Percentiles rank a stretch among this genome's conserved stretches.
phyloP scores from a whole-genome alignment of 2,888 invertebrate species.

The Psococerastis gibbosa region DNA sequence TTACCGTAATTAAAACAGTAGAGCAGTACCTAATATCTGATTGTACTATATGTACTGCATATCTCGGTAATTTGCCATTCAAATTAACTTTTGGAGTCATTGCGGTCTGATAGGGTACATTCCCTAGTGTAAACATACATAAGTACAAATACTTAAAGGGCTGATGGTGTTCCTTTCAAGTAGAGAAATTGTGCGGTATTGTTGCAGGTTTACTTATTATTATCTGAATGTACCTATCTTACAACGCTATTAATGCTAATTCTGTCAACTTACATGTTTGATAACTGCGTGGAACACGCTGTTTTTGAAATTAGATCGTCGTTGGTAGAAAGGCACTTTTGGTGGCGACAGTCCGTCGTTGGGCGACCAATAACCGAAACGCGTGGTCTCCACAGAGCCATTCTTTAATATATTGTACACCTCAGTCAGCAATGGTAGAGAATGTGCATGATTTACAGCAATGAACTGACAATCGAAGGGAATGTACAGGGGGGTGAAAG shows the following conservation, averaged over 20 bases:
- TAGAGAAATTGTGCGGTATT: too few relatives aligned
- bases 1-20: too few relatives aligned
- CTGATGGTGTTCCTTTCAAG: too few relatives aligned
- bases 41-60: too few relatives aligned
- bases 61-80: too few relatives aligned
- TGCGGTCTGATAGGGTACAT: too few relatives aligned
- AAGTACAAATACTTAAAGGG: too few relatives aligned
- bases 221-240: too few relatives aligned
- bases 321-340: background rate
- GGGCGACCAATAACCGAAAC: constrained; percentile 1
- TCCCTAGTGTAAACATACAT: background rate
- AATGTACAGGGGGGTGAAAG: background rate
- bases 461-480: constrained; percentile 6
- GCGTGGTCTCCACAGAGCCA: background rate
- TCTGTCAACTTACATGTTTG: background rate
- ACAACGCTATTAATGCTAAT: background rate
- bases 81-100: too few relatives aligned
- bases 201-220: background rate
- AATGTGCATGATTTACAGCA: background rate
- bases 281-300: background rate
- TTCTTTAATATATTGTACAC: background rate
- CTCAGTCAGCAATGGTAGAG: background rate
- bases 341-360: background rate
- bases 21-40: too few relatives aligned
- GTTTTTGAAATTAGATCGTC: background rate